These are phyloP conservation scores for Bubalus kerabau DNA, from an alignment of 2,113 vertebrate species.

Conservation along the genomic window DNA sequence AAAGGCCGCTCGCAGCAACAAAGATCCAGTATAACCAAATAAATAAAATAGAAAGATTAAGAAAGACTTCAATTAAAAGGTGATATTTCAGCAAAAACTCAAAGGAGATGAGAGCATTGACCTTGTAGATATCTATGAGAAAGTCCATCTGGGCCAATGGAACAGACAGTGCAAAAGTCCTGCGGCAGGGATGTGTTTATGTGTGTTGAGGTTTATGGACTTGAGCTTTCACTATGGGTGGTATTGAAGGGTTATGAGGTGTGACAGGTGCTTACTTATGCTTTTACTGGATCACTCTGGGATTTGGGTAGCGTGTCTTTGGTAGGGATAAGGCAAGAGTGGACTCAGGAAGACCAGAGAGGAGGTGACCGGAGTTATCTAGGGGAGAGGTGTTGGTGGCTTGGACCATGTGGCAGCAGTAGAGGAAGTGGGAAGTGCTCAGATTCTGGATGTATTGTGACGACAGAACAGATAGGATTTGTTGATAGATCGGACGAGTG, in stretches of 20 bases:
- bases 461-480: background rate
- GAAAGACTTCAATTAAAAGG: background rate
- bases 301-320: background rate
- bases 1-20: background rate
- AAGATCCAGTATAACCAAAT: background rate
- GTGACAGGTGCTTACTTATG: background rate
- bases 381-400: background rate
- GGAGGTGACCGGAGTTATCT: rapidly evolving
- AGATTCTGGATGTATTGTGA: background rate
- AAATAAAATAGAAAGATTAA: background rate
- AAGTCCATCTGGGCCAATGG: background rate
- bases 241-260: background rate
- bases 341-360: background rate
- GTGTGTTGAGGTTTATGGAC: background rate
- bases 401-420: no score
- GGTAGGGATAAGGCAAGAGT: background rate
- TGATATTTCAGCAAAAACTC: background rate
- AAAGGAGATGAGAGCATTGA: background rate
- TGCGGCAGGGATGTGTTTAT: background rate
- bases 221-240: background rate
- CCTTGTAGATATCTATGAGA: background rate
- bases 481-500: background rate
- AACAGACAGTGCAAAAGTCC: background rate
- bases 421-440: background rate
- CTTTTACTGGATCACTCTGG: background rate